Evolutionary conservation across 2,797 vertebrate species (phyloP).

Genomic region (Falco concolor): DNA sequence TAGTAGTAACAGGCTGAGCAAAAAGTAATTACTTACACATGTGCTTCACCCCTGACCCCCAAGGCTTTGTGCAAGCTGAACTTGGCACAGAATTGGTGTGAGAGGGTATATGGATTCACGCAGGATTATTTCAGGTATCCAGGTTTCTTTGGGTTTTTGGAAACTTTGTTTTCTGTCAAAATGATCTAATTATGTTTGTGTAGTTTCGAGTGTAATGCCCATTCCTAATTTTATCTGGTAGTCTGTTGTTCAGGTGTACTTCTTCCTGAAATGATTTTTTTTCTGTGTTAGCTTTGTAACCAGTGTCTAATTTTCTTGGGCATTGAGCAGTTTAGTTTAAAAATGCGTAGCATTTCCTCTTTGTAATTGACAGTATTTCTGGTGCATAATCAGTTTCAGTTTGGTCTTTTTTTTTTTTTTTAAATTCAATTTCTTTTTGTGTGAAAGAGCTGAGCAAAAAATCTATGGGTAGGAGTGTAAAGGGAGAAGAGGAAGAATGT

Average conservation of each 20-base stretch:
- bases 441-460: neutral
- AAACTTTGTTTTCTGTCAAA: neutral
- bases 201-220: neutral
- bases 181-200: neutral
- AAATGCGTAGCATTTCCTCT: conserved; percentile 13
- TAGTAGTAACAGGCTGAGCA: neutral
- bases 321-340: neutral
- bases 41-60: rapidly evolving
- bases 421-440: neutral
- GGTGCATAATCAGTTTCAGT: neutral
- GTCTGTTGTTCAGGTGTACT: neutral
- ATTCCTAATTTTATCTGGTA: neutral
- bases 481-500: neutral
- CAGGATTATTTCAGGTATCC: neutral
- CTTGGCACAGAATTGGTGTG: neutral
- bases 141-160: neutral
- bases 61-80: neutral
- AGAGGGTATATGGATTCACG: neutral
- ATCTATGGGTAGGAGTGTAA: neutral
- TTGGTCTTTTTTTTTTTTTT: neutral
- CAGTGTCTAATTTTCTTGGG: neutral
- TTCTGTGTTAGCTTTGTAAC: neutral
- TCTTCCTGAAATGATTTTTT: neutral
- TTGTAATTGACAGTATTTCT: conserved; percentile 1
- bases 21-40: neutral